Conservation (phyloP, 1,140 invertebrate species). For the Phortica variegata region DNA sequence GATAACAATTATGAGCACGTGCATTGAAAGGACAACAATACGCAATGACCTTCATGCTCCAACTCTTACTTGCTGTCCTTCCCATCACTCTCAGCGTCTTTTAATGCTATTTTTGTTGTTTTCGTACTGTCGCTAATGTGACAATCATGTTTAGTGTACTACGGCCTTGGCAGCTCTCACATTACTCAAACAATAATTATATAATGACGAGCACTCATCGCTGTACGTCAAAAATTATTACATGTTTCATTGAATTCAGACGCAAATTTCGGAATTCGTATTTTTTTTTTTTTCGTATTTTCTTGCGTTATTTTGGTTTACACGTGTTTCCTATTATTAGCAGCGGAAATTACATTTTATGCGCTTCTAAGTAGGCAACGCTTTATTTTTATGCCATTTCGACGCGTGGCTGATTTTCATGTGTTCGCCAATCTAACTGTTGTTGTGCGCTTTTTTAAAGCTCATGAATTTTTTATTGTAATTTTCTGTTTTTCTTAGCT, state of each 20-base stretch:
- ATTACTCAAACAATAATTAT: too few relatives aligned
- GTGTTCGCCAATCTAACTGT: too few relatives aligned
- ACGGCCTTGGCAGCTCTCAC: too few relatives aligned
- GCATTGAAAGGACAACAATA: background rate
- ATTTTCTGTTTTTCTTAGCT: conserved; percentile 49
- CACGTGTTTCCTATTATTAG: conserved; percentile 23
- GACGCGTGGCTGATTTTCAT: conserved; percentile 31
- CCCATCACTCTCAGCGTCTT: background rate
- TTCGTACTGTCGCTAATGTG: background rate
- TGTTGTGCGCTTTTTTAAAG: conserved; percentile 30
- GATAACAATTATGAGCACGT: background rate
- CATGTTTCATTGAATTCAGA: too few relatives aligned
- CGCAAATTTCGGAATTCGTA: too few relatives aligned
- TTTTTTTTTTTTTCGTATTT: too few relatives aligned
- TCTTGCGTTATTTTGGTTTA: too few relatives aligned
- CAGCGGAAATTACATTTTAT: conserved; percentile 46
- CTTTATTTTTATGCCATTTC: conserved; percentile 51
- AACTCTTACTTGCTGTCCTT: background rate
- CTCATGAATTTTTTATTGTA: conserved; percentile 53
- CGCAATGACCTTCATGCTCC: background rate
- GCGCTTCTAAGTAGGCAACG: conserved; percentile 51
- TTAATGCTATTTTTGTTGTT: too few relatives aligned
- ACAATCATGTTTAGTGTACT: background rate
- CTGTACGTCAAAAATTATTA: too few relatives aligned
- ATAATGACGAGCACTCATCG: too few relatives aligned